These are phyloP conservation scores for Aphelocoma californica DNA, from an alignment of 2,797 vertebrate genomes.

Conservation along the genomic window DNA sequence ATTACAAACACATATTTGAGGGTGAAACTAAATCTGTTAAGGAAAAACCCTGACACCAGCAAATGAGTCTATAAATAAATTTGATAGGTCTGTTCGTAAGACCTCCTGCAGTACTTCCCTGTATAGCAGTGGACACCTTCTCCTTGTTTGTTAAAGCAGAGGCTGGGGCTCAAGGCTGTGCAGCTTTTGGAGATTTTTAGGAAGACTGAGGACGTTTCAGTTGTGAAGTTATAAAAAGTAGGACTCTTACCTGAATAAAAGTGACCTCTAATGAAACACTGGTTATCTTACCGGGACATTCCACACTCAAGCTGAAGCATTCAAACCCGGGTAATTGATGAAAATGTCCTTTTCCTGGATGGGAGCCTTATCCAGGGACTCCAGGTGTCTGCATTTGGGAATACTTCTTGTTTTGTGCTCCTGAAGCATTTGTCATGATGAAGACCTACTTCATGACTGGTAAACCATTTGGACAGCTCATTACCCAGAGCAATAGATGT, in stretches of 20 bases:
- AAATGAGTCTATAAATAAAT: background rate
- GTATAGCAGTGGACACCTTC: background rate
- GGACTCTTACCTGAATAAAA: background rate
- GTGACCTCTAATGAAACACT: background rate
- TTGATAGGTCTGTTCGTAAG: background rate
- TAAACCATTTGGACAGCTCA: background rate
- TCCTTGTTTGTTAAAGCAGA: background rate
- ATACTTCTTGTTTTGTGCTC: background rate
- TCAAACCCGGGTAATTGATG: background rate
- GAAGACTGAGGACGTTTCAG: background rate
- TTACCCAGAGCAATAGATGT: background rate
- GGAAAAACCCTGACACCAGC: background rate
- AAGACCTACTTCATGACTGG: background rate
- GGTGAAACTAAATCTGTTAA: background rate
- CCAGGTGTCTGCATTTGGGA: background rate
- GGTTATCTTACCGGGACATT: background rate
- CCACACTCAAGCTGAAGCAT: background rate
- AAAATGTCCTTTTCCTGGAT: background rate
- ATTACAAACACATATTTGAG: background rate
- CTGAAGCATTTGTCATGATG: background rate
- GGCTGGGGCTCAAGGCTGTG: background rate
- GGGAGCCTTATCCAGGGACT: background rate
- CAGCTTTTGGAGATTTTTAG: background rate
- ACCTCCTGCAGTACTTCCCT: background rate
- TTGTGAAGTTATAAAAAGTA: background rate